Conservation (phyloP, 2,888 invertebrate genomes). For the Hymenopus coronatus region DNA sequence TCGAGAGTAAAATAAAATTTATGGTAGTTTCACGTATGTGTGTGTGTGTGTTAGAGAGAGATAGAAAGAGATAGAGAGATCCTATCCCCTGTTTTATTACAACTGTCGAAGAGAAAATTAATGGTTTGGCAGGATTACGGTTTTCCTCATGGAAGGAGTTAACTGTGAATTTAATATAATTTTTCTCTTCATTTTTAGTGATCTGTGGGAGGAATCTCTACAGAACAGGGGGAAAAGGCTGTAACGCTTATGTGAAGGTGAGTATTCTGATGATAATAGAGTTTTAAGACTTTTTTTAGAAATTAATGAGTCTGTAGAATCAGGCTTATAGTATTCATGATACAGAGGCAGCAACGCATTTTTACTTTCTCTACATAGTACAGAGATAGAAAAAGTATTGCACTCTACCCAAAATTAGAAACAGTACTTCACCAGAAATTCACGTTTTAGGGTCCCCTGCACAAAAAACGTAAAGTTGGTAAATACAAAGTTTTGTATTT, state of each 20-base stretch:
- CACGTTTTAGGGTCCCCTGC: too few species aligned
- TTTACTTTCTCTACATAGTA: too few species aligned
- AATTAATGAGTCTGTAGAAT: too few species aligned
- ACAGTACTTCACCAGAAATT: too few species aligned
- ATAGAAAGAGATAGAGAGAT: not conserved
- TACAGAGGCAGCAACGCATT: too few species aligned
- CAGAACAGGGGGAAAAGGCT: conserved; percentile 62
- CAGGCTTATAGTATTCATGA: too few species aligned
- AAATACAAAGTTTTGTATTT: too few species aligned
- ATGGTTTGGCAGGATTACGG: not conserved
- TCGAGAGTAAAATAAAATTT: conserved; percentile 38
- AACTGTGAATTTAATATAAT: not conserved
- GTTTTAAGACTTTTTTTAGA: not conserved
- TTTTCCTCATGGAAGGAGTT: not conserved
- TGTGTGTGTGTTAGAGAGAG: too few species aligned
- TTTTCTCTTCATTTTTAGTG: conserved; percentile 56
- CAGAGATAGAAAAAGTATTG: too few species aligned
- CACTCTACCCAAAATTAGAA: too few species aligned
- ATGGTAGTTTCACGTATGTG: not conserved
- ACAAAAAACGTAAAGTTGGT: too few species aligned
- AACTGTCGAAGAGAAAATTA: not conserved
- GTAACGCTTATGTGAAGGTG: conserved; percentile 69
- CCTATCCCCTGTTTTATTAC: not conserved
- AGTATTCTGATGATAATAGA: not conserved
- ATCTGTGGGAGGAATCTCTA: conserved; percentile 73